phyloP scores from a whole-genome alignment of 2,113 vertebrate genomes.

The Lycaon pictus region DNA sequence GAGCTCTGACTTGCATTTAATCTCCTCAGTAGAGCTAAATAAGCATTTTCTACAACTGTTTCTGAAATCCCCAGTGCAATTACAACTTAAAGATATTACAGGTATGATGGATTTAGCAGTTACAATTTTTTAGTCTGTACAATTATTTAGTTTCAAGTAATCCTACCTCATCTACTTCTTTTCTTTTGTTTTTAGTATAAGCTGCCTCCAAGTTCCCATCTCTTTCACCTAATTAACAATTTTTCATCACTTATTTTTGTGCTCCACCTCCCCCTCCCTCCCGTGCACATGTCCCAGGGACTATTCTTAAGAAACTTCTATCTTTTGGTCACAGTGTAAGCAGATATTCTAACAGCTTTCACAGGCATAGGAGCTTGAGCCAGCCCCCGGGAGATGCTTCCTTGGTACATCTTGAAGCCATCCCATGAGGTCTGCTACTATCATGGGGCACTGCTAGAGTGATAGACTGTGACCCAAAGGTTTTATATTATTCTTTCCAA shows the following conservation, averaged over 20 bases:
- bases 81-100: not conserved
- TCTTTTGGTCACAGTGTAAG: not conserved
- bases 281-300: not conserved
- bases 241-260: not conserved
- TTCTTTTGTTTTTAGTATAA: not conserved
- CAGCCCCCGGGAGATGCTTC: not conserved
- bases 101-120: fast-evolving
- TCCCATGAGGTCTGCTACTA: too few relatives aligned
- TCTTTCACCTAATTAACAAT: not conserved
- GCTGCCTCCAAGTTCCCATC: not conserved
- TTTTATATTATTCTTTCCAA: not conserved
- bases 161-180: not conserved
- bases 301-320: not conserved
- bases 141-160: not conserved
- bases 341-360: too few relatives aligned
- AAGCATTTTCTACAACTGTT: not conserved
- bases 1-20: not conserved
- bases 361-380: not conserved
- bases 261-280: not conserved
- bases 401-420: not conserved
- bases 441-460: too few relatives aligned
- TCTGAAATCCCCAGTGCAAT: not conserved
- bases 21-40: not conserved
- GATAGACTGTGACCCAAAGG: not conserved
- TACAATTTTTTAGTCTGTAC: not conserved